Evolutionary conservation across 92 coral and sea anemone species (phyloP), one percentile per base, ranked within the genome.

Genomic region (Galaxea fascicularis): DNA sequence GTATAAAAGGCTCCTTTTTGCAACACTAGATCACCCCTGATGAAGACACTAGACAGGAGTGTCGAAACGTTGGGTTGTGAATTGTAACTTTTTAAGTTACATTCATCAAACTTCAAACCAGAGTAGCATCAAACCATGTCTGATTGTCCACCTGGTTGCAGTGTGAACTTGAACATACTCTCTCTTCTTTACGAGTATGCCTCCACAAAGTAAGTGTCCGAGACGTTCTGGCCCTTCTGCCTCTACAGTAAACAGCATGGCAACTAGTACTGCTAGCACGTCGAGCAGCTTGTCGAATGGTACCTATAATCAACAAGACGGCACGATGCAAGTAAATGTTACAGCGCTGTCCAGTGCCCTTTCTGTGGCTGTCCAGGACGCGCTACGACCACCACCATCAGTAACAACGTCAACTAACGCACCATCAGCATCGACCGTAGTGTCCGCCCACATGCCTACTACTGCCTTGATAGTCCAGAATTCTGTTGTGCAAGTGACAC

Each of bases 191-290:
- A 71, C 76, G 8, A 71, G 76, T 71, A 67, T 67, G 26, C 73
- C 73, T 67, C 73, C 73, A 39, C 73, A 44, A 30, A 67, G 73
- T 67, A 67, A 71, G 76, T 31, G 76, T 71, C 76, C 76, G 20
- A 71, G 76, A 44, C 57, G 76, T 71, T 71, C 76, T 71, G 76
- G 76, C 76, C 76, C 76, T 71, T 71, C 76, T 45, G 76, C 76
- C 58, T 71, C 76, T 71, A 71, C 76, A 46, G 76, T 71, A 71
- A 71, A n/a, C 76, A 44, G 76, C 76, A 71, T 71, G 76, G 76
- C 73, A 67, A 67, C 73, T 51, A 67, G 47, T 67, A 31, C 73
- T 51, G 73, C 73, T 67, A 67, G 73, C 73, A 67, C 73, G 49
- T 67, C 49, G 73, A 67, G 73, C 73, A 67, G 52, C 73, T 67